phyloP scores from a whole-genome alignment of 1,140 invertebrate genomes.

The Papilio xuthus region DNA sequence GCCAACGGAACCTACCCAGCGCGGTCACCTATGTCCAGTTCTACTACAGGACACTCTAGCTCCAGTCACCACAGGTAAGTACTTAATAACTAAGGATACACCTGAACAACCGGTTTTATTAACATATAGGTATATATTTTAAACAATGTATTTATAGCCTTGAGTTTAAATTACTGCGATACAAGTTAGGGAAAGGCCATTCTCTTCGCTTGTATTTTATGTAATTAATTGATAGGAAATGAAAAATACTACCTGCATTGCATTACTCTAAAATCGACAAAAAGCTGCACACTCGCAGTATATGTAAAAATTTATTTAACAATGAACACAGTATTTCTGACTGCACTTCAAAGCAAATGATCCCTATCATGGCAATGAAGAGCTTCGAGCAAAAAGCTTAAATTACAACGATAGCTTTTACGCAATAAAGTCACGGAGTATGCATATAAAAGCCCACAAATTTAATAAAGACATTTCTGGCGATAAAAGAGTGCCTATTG shows the following conservation, averaged over 20 bases:
- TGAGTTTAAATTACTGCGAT: not conserved
- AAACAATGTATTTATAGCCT: not conserved
- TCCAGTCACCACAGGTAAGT: conserved; percentile 77
- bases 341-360: conserved; percentile 32
- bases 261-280: conserved; percentile 20
- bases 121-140: not conserved
- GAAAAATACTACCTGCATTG: conserved; percentile 2
- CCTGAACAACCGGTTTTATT: not conserved
- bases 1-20: conserved; percentile 64
- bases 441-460: conserved; percentile 70
- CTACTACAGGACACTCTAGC: conserved; percentile 76
- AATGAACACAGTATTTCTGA: conserved; percentile 18
- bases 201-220: not conserved
- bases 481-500: conserved; percentile 66
- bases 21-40: conserved; percentile 73
- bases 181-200: not conserved
- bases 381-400: conserved; percentile 25
- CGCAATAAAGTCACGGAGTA: conserved; percentile 65
- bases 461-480: conserved; percentile 76
- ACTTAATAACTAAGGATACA: not conserved
- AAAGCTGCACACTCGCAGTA: not conserved
- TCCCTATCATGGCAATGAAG: conserved; percentile 2
- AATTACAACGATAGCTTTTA: conserved; percentile 53
- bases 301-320: conserved; percentile 40
- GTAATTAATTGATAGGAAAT: not conserved